phyloP scores from a whole-genome alignment of 2,888 invertebrate species.

The Archaeoteleia sp. region DNA sequence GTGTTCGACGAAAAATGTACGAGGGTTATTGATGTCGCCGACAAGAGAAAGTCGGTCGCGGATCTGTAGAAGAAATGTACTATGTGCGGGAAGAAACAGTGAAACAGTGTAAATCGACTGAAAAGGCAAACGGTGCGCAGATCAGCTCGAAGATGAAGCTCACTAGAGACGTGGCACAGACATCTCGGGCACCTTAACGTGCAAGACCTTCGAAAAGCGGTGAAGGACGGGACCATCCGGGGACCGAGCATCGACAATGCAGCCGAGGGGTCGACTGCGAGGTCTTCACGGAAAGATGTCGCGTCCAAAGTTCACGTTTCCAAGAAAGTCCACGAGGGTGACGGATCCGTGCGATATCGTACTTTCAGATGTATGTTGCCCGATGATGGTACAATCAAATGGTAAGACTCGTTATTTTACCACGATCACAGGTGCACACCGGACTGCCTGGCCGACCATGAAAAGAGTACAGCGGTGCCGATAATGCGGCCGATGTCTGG shows the following conservation, averaged over 20 bases:
- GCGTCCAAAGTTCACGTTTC: slow-evolving; percentile 5
- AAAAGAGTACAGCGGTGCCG: no score
- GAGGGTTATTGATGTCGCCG: no score
- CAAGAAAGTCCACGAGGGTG: neutral
- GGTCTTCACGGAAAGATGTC: slow-evolving; percentile 2
- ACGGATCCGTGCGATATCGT: slow-evolving; percentile 46
- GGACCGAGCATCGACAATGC: neutral
- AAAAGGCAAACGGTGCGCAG: no score
- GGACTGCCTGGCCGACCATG: no score
- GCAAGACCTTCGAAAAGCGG: slow-evolving; percentile 1
- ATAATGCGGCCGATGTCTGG: no score
- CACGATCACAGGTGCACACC: slow-evolving; percentile 49
- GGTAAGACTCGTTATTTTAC: slow-evolving; percentile 52
- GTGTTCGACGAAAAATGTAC: no score
- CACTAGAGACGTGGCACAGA: slow-evolving; percentile 3
- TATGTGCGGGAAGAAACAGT: neutral
- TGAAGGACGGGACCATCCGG: neutral
- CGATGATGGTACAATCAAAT: slow-evolving; percentile 39
- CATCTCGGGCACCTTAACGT: slow-evolving; percentile 11
- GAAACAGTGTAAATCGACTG: no score
- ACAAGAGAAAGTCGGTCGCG: no score
- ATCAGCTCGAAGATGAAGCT: no score
- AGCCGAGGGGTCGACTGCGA: neutral
- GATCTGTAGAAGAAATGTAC: slow-evolving; percentile 5
- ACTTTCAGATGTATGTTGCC: slow-evolving; percentile 56